phyloP scores from a whole-genome alignment of 2,888 invertebrate genomes.

The Cataglyphis altisquamis region DNA sequence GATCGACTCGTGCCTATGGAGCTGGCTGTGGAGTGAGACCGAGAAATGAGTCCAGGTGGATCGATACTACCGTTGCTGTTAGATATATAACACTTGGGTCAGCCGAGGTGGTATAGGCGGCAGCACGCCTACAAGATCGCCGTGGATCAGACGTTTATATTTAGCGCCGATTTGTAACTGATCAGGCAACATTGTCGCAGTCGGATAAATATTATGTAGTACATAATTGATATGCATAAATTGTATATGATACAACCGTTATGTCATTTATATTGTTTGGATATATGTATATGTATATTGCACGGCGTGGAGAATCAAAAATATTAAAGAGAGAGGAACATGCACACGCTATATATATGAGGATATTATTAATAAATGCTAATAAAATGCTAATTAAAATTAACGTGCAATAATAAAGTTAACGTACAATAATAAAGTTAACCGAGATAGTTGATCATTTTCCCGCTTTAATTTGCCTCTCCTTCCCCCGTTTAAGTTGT shows the following conservation, averaged over 20 bases:
- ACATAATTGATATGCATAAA: neutral
- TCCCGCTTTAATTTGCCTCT: too few relatives aligned
- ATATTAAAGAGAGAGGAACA: neutral
- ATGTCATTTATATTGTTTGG: neutral
- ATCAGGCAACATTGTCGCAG: constrained; percentile 26
- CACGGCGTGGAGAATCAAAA: neutral
- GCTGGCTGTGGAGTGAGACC: constrained; percentile 76
- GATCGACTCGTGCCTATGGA: constrained; percentile 76
- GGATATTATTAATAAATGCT: neutral
- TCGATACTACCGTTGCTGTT: constrained; percentile 61
- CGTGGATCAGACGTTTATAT: constrained; percentile 42
- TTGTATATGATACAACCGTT: neutral
- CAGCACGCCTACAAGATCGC: constrained; percentile 46
- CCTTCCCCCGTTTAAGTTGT: too few relatives aligned
- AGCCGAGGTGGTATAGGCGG: constrained; percentile 44
- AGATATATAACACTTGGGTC: constrained; percentile 5
- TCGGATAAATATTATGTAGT: neutral
- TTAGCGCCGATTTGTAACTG: constrained; percentile 43
- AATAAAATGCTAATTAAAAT: neutral
- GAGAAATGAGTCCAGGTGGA: constrained; percentile 69
- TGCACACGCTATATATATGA: neutral
- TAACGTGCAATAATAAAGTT: neutral
- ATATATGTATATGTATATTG: neutral
- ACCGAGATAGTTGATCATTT: neutral
- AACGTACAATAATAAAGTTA: neutral